phyloP scores from a whole-genome alignment of 2,797 vertebrate genomes.

The Antrozous pallidus region DNA sequence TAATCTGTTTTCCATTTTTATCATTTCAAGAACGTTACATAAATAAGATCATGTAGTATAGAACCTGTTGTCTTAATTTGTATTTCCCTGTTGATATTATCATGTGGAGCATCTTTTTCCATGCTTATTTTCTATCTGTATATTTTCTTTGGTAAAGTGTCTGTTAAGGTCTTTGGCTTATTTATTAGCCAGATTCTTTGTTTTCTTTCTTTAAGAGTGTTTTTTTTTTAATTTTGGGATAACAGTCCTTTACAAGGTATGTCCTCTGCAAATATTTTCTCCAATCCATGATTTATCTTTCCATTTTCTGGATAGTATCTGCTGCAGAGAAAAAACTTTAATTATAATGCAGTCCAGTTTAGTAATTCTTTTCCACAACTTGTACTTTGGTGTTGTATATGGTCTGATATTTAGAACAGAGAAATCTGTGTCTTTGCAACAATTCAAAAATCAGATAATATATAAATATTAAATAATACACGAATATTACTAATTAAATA shows the following conservation, averaged over 20 bases:
- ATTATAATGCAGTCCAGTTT: too few species aligned
- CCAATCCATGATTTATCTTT: too few species aligned
- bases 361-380: too few species aligned
- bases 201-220: too few species aligned
- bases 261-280: too few species aligned
- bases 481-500: not conserved
- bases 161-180: not conserved
- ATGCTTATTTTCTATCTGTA: not conserved
- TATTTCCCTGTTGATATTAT: too few species aligned
- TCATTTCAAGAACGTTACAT: slow-evolving; percentile 27
- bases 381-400: not conserved
- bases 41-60: not conserved
- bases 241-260: too few species aligned
- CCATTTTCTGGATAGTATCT: too few species aligned
- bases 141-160: not conserved
- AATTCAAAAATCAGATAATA: not conserved
- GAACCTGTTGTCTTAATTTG: not conserved
- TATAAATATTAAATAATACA: not conserved
- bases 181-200: too few species aligned
- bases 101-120: not conserved
- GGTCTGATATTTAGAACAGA: not conserved
- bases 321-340: too few species aligned
- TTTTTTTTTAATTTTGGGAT: too few species aligned
- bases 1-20: not conserved
- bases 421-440: not conserved